phyloP scores from a whole-genome alignment of 2,888 invertebrate species.

The Dyspetes luteomarginatus region DNA sequence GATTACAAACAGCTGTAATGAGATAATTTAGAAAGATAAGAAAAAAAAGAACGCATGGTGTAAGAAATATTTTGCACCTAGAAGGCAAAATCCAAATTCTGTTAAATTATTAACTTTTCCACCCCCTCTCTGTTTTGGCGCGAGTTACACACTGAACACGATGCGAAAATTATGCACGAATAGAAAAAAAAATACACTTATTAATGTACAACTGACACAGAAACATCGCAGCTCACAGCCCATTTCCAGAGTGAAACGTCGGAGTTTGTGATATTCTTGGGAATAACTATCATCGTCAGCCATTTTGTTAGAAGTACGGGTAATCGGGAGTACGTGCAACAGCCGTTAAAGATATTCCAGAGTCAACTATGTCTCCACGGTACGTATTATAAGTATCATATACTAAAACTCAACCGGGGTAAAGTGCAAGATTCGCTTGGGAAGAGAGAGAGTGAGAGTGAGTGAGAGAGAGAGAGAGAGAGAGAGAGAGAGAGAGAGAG shows the following conservation, averaged over 20 bases:
- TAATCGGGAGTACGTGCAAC: conserved; percentile 38
- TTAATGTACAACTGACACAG: conserved; percentile 75
- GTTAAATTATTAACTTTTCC: too few species aligned
- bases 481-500: conserved; percentile 46
- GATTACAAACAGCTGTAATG: conserved; percentile 22
- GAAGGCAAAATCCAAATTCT: too few species aligned
- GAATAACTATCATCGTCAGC: conserved; percentile 75
- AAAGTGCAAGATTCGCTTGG: conserved; percentile 41
- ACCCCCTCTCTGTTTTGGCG: not conserved
- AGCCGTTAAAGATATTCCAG: conserved; percentile 54
- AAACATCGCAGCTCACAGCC: conserved; percentile 74
- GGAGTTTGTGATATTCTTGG: conserved; percentile 77
- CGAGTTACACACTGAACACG: not conserved
- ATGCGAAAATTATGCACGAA: not conserved
- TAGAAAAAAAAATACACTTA: conserved; percentile 6
- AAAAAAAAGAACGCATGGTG: too few species aligned
- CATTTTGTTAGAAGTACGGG: conserved; percentile 60
- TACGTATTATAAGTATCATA: conserved; percentile 33
- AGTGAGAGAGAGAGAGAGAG: conserved; percentile 45
- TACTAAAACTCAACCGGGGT: conserved; percentile 24
- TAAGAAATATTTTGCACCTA: too few species aligned
- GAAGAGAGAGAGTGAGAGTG: conserved; percentile 36
- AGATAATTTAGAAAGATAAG: too few species aligned
- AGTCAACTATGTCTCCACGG: conserved; percentile 46
- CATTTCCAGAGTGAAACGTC: conserved; percentile 78